A percentile compares a stretch with the other conserved stretches of the same genome.
Conservation (phyloP, 2,888 invertebrate species). For the Ormyrus thymus region DNA sequence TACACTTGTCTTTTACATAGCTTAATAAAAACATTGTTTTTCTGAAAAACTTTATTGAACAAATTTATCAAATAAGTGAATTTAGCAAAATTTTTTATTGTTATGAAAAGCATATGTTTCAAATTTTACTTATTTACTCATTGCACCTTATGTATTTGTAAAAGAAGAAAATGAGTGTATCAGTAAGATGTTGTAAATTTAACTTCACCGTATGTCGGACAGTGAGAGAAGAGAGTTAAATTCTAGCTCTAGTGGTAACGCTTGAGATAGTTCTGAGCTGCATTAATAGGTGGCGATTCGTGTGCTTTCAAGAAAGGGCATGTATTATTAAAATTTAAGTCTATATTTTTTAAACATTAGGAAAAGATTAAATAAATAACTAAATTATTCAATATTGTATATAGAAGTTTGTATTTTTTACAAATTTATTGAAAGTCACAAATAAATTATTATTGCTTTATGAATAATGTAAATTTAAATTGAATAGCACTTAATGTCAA, state of each 20-base stretch:
- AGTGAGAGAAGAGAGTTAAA: not conserved
- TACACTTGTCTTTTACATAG: not conserved
- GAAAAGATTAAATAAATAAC: too few species aligned
- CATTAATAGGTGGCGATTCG: not conserved
- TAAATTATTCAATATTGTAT: too few species aligned
- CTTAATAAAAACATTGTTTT: not conserved
- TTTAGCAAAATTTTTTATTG: not conserved
- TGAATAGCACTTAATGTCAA: too few species aligned
- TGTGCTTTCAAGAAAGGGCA: not conserved
- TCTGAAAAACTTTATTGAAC: not conserved
- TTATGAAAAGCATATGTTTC: not conserved
- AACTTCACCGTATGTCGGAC: too few species aligned
- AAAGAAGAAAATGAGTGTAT: not conserved
- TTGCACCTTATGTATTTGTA: not conserved
- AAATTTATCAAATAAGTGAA: not conserved
- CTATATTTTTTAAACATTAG: too few species aligned
- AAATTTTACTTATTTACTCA: not conserved
- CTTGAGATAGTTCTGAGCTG: not conserved
- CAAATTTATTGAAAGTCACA: too few species aligned
- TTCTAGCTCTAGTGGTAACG: not conserved
- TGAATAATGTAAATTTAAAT: too few species aligned
- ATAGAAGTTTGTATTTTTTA: too few species aligned
- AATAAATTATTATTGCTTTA: too few species aligned
- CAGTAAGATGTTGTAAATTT: not conserved
- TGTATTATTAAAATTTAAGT: not conserved